phyloP scores from a whole-genome alignment of 2,797 vertebrate species.

The Scyliorhinus canicula region DNA sequence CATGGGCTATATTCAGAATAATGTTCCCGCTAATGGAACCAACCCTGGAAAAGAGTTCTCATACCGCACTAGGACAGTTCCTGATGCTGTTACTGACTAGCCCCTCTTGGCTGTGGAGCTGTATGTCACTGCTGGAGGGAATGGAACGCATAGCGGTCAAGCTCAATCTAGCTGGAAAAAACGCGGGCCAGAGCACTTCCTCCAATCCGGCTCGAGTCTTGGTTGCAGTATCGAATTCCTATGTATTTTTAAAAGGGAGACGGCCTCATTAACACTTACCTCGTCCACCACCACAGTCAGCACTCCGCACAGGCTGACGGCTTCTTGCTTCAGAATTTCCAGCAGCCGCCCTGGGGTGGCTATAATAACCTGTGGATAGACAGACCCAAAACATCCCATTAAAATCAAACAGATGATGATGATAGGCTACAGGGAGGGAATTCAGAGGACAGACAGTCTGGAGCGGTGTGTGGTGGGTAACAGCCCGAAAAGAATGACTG shows the following conservation, averaged over 20 bases:
- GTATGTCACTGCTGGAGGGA: background rate
- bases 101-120: background rate
- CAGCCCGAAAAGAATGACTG: background rate
- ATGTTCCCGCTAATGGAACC: background rate
- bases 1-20: background rate
- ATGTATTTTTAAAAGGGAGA: background rate
- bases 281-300: slow-evolving; percentile 85
- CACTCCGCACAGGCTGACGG: slow-evolving; percentile 64
- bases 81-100: no score
- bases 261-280: slow-evolving; percentile 57
- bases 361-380: slow-evolving; percentile 74
- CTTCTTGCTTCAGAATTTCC: slow-evolving; percentile 82
- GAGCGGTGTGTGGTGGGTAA: background rate
- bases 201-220: background rate
- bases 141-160: background rate
- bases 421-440: background rate
- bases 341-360: slow-evolving; percentile 88
- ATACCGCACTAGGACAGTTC: background rate
- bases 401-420: background rate
- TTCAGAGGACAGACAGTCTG: background rate
- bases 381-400: background rate
- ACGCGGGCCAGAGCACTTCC: background rate
- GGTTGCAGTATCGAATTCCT: background rate
- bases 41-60: background rate
- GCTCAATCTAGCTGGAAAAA: background rate